phyloP scores from a whole-genome alignment of 2,113 vertebrate species.

The Menura novaehollandiae region DNA sequence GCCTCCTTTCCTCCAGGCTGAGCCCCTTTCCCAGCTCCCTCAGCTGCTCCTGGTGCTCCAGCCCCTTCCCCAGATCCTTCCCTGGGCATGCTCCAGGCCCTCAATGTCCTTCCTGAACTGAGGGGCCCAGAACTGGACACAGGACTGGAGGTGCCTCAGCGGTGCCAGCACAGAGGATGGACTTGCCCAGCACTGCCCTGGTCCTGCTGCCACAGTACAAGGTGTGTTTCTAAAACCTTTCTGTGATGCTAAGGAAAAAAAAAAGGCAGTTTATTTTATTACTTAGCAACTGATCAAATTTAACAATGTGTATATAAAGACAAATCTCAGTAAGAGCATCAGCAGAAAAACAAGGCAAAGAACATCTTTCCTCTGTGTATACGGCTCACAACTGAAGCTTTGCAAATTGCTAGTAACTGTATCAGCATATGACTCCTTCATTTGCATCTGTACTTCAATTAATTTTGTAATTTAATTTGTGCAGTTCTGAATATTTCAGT shows the following conservation, averaged over 20 bases:
- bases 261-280: not conserved
- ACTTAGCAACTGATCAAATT: not conserved
- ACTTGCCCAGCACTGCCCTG: not conserved
- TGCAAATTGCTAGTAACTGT: conserved; percentile 15
- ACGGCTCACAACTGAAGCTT: not conserved
- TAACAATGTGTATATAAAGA: not conserved
- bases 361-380: not conserved
- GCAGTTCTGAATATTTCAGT: not conserved
- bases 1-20: not conserved
- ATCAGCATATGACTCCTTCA: not conserved
- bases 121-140: not conserved
- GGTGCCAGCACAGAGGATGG: not conserved
- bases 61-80: not conserved
- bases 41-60: not conserved
- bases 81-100: not conserved
- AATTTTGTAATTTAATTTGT: conserved; percentile 37
- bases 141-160: not conserved
- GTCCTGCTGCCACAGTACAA: not conserved
- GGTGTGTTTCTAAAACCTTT: not conserved
- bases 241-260: not conserved
- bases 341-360: not conserved
- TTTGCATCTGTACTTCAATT: conserved; percentile 30
- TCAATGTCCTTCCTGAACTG: not conserved
- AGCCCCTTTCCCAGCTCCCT: not conserved
- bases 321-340: not conserved